Base-by-base conservation (phyloP, 2,113 vertebrate species). In the Petroica traversi region DNA sequence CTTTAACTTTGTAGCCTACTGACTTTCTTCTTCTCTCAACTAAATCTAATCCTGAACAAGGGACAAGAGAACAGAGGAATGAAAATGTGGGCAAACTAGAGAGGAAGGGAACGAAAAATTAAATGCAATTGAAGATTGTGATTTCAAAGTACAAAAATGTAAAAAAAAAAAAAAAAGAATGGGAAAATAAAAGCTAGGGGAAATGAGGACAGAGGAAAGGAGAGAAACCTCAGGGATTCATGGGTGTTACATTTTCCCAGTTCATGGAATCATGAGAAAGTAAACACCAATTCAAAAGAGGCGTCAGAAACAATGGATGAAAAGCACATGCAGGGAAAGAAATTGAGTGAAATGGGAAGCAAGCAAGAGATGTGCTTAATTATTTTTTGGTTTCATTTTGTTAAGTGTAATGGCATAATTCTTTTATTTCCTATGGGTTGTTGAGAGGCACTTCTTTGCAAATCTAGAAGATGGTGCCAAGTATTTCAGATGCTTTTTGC, bases 251-350 rank as follows among this genome's bases (percentile, higher is more conserved):
- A 54, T 92, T 88, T 88, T 75, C 62, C 90, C 58, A 69, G 38
- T 40, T 67, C 33, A 66, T 2, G 2, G 43, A 78, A 79, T 72
- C 92, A 85, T 6, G 28, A 81, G 55, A 63, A 93, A 89, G 63
- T 64, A 95, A 94, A 89, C 36, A 86, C 11, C 34, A 75, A 43
- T 82, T 93, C 81, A 61, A 88, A 88, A 95, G 76, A 79, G 25
- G n/a, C 52, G 84, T 68, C 36, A 87, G 81, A 93, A 89, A 78
- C 68, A 89, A 64, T 2, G 77, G 63, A 77, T 91, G 54, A 64
- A 92, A 95, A 79, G 68, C 29, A 58, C 38, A 36, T 64, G n/a
- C 52, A 81, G 59, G 51, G 68, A 33, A 67, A 69, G 48, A 90
- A 77, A 68, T 10, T 49, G 14, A 74, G 19, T 64, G 45, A 81